phyloP scores from a whole-genome alignment of 1,140 invertebrate species.

The Chelonus insularis region DNA sequence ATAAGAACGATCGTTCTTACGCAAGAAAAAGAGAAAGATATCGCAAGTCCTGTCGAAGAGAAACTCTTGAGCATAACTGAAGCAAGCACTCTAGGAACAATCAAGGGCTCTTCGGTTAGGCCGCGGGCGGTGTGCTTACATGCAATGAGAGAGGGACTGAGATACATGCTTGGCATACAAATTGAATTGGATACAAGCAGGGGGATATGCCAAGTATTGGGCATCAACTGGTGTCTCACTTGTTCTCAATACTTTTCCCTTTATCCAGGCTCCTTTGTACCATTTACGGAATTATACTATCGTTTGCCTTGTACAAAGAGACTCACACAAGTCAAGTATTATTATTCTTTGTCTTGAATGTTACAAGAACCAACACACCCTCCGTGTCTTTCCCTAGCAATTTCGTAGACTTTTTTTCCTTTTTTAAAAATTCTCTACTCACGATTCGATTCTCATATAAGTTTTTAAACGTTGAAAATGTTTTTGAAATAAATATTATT shows the following conservation, averaged over 20 bases:
- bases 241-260: slow-evolving; percentile 9
- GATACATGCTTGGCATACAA: slow-evolving; percentile 44
- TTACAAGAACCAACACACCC: background rate
- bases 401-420: too few species aligned
- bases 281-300: slow-evolving; percentile 46
- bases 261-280: slow-evolving; percentile 19
- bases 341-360: background rate
- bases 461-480: too few species aligned
- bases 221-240: slow-evolving; percentile 12
- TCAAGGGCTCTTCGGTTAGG: slow-evolving; percentile 22
- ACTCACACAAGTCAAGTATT: slow-evolving; percentile 18
- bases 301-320: slow-evolving; percentile 35
- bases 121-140: slow-evolving; percentile 21
- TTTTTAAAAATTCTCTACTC: too few species aligned
- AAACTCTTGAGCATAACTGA: slow-evolving; percentile 10
- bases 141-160: slow-evolving; percentile 30
- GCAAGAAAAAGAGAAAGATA: slow-evolving; percentile 7
- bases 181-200: slow-evolving; percentile 40
- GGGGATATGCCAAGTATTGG: slow-evolving; percentile 9
- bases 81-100: slow-evolving; percentile 36
- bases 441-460: too few species aligned
- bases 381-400: too few species aligned
- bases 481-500: too few species aligned
- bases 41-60: background rate
- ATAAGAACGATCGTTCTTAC: slow-evolving; percentile 10